Evolutionary conservation across 2,888 invertebrate species (phyloP).

Genomic region (Augiades crinisus): DNA sequence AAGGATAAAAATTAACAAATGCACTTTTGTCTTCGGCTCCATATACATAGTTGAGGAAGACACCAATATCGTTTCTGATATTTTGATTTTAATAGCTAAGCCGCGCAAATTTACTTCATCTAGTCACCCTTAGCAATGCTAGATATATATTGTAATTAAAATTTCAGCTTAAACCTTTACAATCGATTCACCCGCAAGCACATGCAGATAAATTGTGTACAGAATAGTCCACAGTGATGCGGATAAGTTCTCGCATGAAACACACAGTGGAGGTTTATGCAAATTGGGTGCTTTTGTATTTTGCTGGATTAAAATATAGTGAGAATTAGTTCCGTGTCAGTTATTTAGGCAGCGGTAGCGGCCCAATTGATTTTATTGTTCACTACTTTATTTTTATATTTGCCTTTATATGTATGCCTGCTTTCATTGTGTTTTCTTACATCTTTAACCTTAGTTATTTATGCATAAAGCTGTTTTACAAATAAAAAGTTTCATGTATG

Average conservation of each 20-base stretch:
- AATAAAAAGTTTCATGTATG: too few relatives aligned
- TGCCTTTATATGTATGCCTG: slow-evolving; percentile 35
- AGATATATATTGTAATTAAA: slow-evolving; percentile 39
- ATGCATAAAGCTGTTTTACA: too few relatives aligned
- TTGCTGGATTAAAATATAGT: slow-evolving; percentile 78
- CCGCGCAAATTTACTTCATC: too few relatives aligned
- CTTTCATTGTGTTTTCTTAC: slow-evolving; percentile 18
- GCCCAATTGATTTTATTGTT: slow-evolving; percentile 64
- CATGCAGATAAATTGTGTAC: slow-evolving; percentile 71
- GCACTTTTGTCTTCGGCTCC: too few relatives aligned
- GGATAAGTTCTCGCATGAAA: slow-evolving; percentile 76
- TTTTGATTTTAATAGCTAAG: too few relatives aligned
- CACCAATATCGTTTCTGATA: too few relatives aligned
- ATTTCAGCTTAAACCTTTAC: slow-evolving; percentile 47
- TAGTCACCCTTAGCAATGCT: too few relatives aligned
- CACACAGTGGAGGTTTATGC: too few relatives aligned
- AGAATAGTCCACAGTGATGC: slow-evolving; percentile 69
- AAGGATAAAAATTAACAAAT: too few relatives aligned
- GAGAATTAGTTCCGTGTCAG: slow-evolving; percentile 78
- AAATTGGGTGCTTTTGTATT: slow-evolving; percentile 78
- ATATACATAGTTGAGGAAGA: too few relatives aligned
- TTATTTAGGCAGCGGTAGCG: slow-evolving; percentile 58
- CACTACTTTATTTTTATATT: slow-evolving; percentile 56
- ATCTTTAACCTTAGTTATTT: too few relatives aligned
- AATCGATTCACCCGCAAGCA: slow-evolving; percentile 43